Percentiles rank a stretch among this genome's conserved stretches.
phyloP scores from a whole-genome alignment of 2,797 vertebrate species.

The Macrochelys suwanniensis region DNA sequence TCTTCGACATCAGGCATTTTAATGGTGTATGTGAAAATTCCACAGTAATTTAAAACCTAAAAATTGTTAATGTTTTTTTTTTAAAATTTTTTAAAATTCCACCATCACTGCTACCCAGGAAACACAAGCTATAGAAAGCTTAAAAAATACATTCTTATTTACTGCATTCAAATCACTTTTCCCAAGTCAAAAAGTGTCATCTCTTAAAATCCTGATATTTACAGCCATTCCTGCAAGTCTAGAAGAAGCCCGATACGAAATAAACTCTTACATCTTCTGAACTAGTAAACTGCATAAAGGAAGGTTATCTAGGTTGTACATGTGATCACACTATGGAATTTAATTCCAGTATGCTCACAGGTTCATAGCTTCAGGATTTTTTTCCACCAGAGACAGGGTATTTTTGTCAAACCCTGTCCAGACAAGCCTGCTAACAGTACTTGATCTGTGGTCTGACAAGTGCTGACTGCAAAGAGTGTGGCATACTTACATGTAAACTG shows the following conservation, averaged over 20 bases:
- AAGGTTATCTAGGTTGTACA: background rate
- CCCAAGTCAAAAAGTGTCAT: fast-evolving
- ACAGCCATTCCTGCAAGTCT: background rate
- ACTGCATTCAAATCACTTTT: background rate
- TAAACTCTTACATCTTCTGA: background rate
- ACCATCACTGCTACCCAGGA: background rate
- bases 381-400: background rate
- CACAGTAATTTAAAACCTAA: background rate
- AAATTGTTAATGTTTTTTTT: background rate
- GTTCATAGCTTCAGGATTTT: background rate
- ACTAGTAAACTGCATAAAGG: background rate
- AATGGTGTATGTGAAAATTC: fast-evolving
- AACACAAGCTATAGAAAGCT: background rate
- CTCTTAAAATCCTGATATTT: background rate
- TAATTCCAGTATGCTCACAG: background rate
- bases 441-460: fast-evolving
- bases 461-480: fast-evolving
- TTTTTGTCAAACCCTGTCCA: background rate
- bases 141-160: background rate
- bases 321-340: background rate
- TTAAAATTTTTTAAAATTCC: background rate
- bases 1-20: background rate
- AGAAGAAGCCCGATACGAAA: background rate
- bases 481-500: slow-evolving; percentile 91
- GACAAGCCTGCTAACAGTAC: fast-evolving